phyloP scores from a whole-genome alignment of 2,888 invertebrate genomes.

The Eupithecia tripunctaria region DNA sequence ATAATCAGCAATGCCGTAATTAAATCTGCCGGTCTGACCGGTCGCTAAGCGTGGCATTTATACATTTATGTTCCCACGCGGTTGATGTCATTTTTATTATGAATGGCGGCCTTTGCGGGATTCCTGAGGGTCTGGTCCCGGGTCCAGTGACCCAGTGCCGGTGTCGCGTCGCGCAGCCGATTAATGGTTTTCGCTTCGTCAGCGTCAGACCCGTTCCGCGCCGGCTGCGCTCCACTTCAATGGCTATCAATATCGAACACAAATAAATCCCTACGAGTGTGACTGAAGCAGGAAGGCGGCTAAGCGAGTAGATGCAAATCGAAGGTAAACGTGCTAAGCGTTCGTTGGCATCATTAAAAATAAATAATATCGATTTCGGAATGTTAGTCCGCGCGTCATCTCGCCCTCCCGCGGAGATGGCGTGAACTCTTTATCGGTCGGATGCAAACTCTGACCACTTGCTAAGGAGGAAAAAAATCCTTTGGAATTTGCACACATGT shows the following conservation, averaged over 20 bases:
- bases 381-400: slow-evolving; percentile 71
- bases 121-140: slow-evolving; percentile 50
- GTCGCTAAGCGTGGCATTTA: slow-evolving; percentile 73
- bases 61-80: slow-evolving; percentile 74
- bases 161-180: slow-evolving; percentile 57
- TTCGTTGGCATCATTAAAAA: slow-evolving; percentile 80
- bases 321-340: slow-evolving; percentile 76
- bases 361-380: slow-evolving; percentile 76
- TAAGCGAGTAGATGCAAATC: slow-evolving; percentile 62
- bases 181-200: slow-evolving; percentile 73
- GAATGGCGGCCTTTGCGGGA: slow-evolving; percentile 69
- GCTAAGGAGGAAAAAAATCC: slow-evolving; percentile 47
- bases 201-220: slow-evolving; percentile 59
- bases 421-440: slow-evolving; percentile 78
- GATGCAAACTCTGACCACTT: slow-evolving; percentile 49
- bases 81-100: slow-evolving; percentile 82
- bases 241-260: slow-evolving; percentile 57
- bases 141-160: slow-evolving; percentile 76
- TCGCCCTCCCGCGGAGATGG: slow-evolving; percentile 77
- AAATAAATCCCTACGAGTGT: slow-evolving; percentile 52
- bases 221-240: slow-evolving; percentile 56
- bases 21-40: slow-evolving; percentile 76
- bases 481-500: slow-evolving; percentile 23
- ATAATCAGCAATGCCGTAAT: slow-evolving; percentile 71
- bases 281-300: slow-evolving; percentile 58